These are phyloP conservation scores for Archegozetes longisetosus DNA, from an alignment of 1,140 invertebrate species.

Conservation along the genomic window DNA sequence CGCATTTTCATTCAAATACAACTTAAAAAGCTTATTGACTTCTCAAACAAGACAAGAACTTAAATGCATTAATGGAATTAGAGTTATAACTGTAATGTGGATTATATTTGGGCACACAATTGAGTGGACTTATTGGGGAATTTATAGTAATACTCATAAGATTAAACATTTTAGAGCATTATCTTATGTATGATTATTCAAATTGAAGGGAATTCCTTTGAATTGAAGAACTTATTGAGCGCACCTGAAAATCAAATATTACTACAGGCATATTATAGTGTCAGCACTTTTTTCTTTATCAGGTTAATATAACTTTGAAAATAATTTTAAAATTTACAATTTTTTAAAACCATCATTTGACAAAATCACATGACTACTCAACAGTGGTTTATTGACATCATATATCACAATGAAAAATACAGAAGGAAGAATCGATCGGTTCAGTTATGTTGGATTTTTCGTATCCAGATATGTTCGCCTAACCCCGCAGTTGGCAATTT, in stretches of 20 bases:
- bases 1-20: not conserved
- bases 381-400: conserved; percentile 17
- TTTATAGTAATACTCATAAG: not conserved
- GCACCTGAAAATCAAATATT: not conserved
- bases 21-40: not conserved
- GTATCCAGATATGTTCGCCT: conserved; percentile 4
- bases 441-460: not conserved
- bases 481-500: conserved; percentile 11
- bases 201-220: not conserved
- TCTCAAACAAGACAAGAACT: not conserved
- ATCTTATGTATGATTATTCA: not conserved
- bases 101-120: conserved; percentile 8
- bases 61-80: conserved; percentile 1
- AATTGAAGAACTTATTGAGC: not conserved
- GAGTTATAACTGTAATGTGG: not conserved
- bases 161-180: not conserved
- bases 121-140: not conserved
- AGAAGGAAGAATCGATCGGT: not conserved
- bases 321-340: not conserved
- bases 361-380: not conserved
- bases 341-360: not conserved
- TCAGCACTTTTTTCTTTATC: conserved; percentile 19
- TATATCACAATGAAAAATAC: conserved; percentile 15
- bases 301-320: conserved; percentile 5
- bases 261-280: conserved; percentile 18